Evolutionary conservation across 2,797 vertebrate genomes (phyloP).

Genomic region (Spondyliosoma cantharus): DNA sequence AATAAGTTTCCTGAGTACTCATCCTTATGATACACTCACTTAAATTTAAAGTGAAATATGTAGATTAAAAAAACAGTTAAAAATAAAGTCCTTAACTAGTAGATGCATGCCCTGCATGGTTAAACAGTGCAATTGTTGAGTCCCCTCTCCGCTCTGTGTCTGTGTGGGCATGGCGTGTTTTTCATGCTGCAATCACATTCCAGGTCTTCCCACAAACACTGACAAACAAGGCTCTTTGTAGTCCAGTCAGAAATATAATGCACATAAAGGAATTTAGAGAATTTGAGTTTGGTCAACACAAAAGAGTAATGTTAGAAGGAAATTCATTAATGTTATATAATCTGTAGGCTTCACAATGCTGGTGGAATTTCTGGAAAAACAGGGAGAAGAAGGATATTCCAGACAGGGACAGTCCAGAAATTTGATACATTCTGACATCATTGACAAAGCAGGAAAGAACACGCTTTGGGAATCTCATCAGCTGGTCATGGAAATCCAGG

Average conservation of each 20-base stretch:
- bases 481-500: slow-evolving; percentile 11
- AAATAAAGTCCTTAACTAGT: not conserved
- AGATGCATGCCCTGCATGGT: not conserved
- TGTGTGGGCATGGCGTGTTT: slow-evolving; percentile 39
- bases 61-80: not conserved
- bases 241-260: not conserved
- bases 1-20: not conserved
- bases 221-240: slow-evolving; percentile 16
- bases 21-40: not conserved
- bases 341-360: not conserved
- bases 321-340: not conserved
- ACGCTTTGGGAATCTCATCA: not conserved
- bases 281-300: slow-evolving; percentile 26
- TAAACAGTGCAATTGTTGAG: not conserved
- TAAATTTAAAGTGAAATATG: not conserved
- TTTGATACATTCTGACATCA: slow-evolving; percentile 27
- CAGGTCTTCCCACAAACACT: slow-evolving; percentile 24
- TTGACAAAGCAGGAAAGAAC: slow-evolving; percentile 9
- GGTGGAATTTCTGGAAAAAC: not conserved
- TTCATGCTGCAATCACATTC: slow-evolving; percentile 38
- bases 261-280: slow-evolving; percentile 8
- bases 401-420: not conserved
- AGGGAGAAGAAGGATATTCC: not conserved
- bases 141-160: not conserved
- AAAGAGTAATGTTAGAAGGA: slow-evolving; percentile 5